phyloP scores from a whole-genome alignment of 2,888 invertebrate genomes.

The Nysson spinosus region DNA sequence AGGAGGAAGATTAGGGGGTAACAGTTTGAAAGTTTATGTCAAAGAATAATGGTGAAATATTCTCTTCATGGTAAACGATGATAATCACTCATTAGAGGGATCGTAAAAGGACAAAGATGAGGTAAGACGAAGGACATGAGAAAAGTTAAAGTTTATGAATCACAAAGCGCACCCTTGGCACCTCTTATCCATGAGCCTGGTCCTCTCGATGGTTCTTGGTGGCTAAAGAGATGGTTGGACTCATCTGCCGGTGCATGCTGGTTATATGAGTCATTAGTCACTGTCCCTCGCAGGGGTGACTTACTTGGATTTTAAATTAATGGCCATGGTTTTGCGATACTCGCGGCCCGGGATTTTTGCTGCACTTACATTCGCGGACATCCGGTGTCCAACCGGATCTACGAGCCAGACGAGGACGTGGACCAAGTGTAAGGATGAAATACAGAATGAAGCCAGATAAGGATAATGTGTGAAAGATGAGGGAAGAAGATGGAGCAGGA shows the following conservation, averaged over 20 bases:
- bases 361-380: conserved; percentile 53
- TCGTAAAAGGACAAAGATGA: conserved; percentile 25
- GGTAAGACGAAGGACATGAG: conserved; percentile 22
- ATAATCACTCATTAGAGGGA: conserved; percentile 50
- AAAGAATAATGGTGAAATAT: too few relatives aligned
- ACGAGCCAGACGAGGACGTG: neutral
- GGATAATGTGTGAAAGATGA: neutral
- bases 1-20: too few relatives aligned
- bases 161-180: conserved; percentile 53
- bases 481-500: neutral
- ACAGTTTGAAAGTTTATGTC: too few relatives aligned
- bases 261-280: conserved; percentile 70
- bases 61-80: conserved; percentile 6
- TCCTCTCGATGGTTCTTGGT: conserved; percentile 48
- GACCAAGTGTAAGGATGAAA: conserved; percentile 5
- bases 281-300: conserved; percentile 68
- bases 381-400: conserved; percentile 12
- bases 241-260: conserved; percentile 41
- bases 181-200: conserved; percentile 29
- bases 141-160: conserved; percentile 60
- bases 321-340: conserved; percentile 66
- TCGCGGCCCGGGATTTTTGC: conserved; percentile 58
- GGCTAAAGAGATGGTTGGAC: conserved; percentile 55
- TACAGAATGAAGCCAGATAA: neutral
- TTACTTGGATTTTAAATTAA: conserved; percentile 71